Evolutionary conservation across 30 jellyfish, hydroid and myxozoan species (phyloP), one percentile per base, ranked within the genome.

Genomic region (Haliclystus octoradiatus): DNA sequence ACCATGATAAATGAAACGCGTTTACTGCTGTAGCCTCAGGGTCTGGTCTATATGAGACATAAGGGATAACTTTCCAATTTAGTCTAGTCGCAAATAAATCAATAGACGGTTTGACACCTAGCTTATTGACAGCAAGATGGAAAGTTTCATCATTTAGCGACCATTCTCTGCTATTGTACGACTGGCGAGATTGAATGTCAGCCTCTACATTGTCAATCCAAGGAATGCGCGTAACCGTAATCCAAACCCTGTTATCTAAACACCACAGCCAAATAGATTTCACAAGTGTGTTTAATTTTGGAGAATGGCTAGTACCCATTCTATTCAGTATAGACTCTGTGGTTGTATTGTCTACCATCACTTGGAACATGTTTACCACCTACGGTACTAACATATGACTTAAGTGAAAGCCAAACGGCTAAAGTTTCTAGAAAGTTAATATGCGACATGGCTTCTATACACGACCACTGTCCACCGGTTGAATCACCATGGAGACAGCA

Each of bases 251-350:
- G 22, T 23, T 65, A 5, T 1, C 46, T 5, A 49, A 29, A 29
- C 74, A 71, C 49, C 67, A 76, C n/a, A 7, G 0, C 88, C 88
- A 66, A 52, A 76, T 50, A 12, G 65, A 40, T 31, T 50, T 22
- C 7, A 47, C 66, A 0, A 76, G 2, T 22, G 14, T 12, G 25
- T 76, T 26, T 49, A 74, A 76, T 1, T 5, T 1, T 31, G 26
- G 28, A 24, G 75, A 53, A 26, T 52, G 79, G 73, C 63, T 40
- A 30, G 88, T 65, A 68, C 80, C 88, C 80, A 49, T 76, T 1
- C 50, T 76, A 53, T 76, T 76, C 12, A 65, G 26, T 22, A 65
- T 9, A 33, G 32, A 12, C 5, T 65, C 88, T n/a, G 79, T 71
- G 12, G 79, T 53, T 31, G 79, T 66, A 31, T 76, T 76, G 50